These are phyloP conservation scores for Hetaerina titia DNA, from an alignment of 2,888 invertebrate species.

Conservation along the genomic window DNA sequence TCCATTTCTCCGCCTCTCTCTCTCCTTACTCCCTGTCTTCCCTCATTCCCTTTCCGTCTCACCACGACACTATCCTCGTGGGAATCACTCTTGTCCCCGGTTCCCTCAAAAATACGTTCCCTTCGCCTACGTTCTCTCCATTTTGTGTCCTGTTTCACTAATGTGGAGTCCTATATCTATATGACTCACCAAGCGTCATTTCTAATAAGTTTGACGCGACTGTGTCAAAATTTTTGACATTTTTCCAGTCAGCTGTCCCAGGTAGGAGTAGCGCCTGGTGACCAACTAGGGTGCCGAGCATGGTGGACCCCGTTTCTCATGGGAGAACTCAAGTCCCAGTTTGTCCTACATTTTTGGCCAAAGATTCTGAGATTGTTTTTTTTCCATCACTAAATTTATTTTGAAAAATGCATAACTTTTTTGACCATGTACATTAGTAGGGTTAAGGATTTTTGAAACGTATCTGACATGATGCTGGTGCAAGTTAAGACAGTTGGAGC, in stretches of 20 bases:
- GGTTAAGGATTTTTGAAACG: not conserved
- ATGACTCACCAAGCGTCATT: slow-evolving; percentile 6
- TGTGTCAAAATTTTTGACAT: not conserved
- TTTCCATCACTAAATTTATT: not conserved
- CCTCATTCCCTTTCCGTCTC: not conserved
- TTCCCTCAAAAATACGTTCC: slow-evolving; percentile 51
- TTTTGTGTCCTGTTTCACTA: not conserved
- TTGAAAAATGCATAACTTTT: not conserved
- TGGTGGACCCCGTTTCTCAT: not conserved
- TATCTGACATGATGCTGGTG: not conserved
- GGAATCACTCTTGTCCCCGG: slow-evolving; percentile 23
- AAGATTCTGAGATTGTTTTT: not conserved
- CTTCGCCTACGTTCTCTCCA: not conserved
- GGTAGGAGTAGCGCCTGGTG: not conserved
- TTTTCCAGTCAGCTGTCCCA: not conserved
- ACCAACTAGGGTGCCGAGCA: not conserved
- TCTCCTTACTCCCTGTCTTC: not conserved
- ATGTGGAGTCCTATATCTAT: not conserved
- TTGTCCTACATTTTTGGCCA: not conserved
- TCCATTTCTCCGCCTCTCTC: not conserved
- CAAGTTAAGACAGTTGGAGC: not conserved
- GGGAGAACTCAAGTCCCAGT: not conserved
- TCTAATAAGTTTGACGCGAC: not conserved
- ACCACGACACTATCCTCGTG: slow-evolving; percentile 52
- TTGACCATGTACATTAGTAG: not conserved